Base-by-base conservation (phyloP, 2,888 invertebrate species). In the Melinopterus prodromus region DNA sequence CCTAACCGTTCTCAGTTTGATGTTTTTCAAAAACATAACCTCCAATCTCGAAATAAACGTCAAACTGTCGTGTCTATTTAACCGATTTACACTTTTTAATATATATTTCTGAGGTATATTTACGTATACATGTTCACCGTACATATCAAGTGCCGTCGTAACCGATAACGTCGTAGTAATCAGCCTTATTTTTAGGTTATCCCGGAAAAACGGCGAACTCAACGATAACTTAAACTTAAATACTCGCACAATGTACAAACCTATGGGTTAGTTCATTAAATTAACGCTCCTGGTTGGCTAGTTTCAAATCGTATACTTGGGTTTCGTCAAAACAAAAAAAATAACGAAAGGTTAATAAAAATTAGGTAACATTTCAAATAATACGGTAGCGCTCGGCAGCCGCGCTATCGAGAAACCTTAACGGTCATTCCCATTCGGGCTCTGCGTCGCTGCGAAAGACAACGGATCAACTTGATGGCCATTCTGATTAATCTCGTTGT, bases 111-210 rank as follows among this genome's bases (percentile, higher is more conserved):
- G 92, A 92, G 92, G 92, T 92, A 92, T 91, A 89, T 88, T 92
- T 92, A 92, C 92, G 92, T 92, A 92, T 92, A 92, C 92, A 91
- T 89, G 91, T 90, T 91, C 82, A 78, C 69, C 38, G 69, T 71
- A 69, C 71, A 71, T 76, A 76, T 36, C 16, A 16, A 6, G 7
- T 26, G 12, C 7, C n/a, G 7, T 71, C 26, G 71, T 71, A 71
- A 15, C 26, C 26, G n/a, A 71, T 53, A 53, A 53, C 53, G 12
- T 53, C 53, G 53, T 53, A 53, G 12, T 53, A 53, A 53, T 53
- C 53, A 53, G 53, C 53, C 53, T 53, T 53, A 53, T 53, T 53
- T 53, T 53, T 53, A 53, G 53, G 53, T 53, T 53, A 53, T 53
- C 53, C 53, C 53, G 53, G 53, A 53, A 12, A 53, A 53, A 26